A percentile compares a stretch with the other conserved stretches of the same genome.
Conservation (phyloP, 2,113 vertebrate species). For the Coregonus clupeaformis region DNA sequence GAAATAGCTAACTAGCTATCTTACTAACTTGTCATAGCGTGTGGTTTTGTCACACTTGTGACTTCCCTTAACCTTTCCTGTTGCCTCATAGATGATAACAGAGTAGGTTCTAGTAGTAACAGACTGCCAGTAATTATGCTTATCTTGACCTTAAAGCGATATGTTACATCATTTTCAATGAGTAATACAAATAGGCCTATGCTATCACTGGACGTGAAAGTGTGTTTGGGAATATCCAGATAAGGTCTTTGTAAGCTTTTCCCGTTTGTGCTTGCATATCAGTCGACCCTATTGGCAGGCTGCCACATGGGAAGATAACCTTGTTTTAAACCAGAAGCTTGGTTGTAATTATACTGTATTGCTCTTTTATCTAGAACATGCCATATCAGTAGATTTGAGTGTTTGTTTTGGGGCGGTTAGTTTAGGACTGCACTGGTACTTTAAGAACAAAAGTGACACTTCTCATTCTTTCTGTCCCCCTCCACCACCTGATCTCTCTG, state of each 20-base stretch:
- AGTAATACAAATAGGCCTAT: slow-evolving; percentile 29
- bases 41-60: neutral
- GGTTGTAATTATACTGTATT: neutral
- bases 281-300: slow-evolving; percentile 29
- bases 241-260: slow-evolving; percentile 31
- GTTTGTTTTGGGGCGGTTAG: neutral
- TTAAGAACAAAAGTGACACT: neutral
- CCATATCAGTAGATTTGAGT: neutral
- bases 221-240: slow-evolving; percentile 48
- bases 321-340: neutral
- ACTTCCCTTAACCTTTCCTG: neutral
- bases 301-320: slow-evolving; percentile 16
- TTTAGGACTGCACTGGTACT: neutral
- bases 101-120: neutral
- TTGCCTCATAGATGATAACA: neutral
- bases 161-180: slow-evolving; percentile 32
- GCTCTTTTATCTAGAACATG: neutral
- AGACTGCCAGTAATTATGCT: neutral
- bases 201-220: slow-evolving; percentile 18
- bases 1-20: neutral
- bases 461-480: slow-evolving; percentile 21
- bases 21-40: neutral
- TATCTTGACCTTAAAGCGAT: slow-evolving; percentile 5
- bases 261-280: slow-evolving; percentile 18
- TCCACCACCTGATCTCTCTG: slow-evolving; percentile 18